A percentile compares a stretch with the other conserved stretches of the same genome.
Conservation (phyloP, 2,888 invertebrate species). For the Dicyrtoma fusca region DNA sequence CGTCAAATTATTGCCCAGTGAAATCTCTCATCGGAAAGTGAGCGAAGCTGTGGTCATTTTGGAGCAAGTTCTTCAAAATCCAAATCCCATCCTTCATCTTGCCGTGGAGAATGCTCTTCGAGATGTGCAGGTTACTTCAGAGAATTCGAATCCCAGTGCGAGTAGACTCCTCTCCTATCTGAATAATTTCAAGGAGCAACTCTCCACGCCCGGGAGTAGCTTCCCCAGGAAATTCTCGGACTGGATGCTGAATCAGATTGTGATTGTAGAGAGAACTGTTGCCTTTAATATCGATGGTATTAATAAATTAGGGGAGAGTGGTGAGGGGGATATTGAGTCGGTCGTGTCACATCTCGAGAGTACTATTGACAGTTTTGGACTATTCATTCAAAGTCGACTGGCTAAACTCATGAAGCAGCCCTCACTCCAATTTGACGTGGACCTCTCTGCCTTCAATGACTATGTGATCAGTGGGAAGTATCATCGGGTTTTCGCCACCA, state of each 20-base stretch:
- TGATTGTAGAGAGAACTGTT: not conserved
- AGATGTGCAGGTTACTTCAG: not conserved
- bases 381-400: slow-evolving; percentile 3
- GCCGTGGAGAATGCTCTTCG: slow-evolving; percentile 14
- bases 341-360: not conserved
- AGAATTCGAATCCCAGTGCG: not conserved
- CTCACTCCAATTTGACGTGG: not conserved
- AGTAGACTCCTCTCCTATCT: slow-evolving; percentile 13
- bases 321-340: not conserved
- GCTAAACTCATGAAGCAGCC: not conserved
- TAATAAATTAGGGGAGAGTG: not conserved
- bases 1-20: slow-evolving; percentile 7
- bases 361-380: not conserved
- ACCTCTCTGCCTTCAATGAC: not conserved
- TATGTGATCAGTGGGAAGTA: not conserved
- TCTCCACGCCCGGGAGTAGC: not conserved
- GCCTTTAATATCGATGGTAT: not conserved
- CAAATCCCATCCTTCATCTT: slow-evolving; percentile 17
- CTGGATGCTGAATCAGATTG: slow-evolving; percentile 14
- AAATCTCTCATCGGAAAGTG: not conserved
- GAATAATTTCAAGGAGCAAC: slow-evolving; percentile 7
- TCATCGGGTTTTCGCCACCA: not conserved
- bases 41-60: slow-evolving; percentile 12
- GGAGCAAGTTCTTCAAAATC: slow-evolving; percentile 3
- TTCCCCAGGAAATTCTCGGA: slow-evolving; percentile 16